Evolutionary conservation across 2,888 invertebrate species (phyloP), one percentile per base, ranked within the genome.

Genomic region (Melanargia galathea): DNA sequence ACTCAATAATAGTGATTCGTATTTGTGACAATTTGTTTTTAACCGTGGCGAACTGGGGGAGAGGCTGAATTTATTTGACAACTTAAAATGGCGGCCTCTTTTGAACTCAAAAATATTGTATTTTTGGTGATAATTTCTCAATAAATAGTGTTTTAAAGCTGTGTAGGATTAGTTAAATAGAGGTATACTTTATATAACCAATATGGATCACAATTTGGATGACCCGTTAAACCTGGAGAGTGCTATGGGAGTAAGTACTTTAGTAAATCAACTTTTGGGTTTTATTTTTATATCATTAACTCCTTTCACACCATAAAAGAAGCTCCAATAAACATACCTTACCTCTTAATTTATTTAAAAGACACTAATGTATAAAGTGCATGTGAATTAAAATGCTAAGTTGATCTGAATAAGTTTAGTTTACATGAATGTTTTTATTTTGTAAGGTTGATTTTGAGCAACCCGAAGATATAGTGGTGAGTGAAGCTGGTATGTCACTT

Each of bases 1-100:
- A 33, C 46, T 67, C 48, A 64, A 63, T 62, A 70, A 58, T 63
- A 69, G 60, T 68, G 67, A 73, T 74, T 65, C 66, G 63, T 70
- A 62, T 66, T 63, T 71, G 54, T 70, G 74, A 71, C 70, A 81
- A 84, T 90, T 90, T 90, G 90, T 90, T 87, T 89, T 88, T 77
- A 89, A 90, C 89, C 83, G 89, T 90, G 89, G 87, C 84, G 81
- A 82, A 71, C 73, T 78, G 78, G 78, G 81, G 80, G 80, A 76
- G 74, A 77, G 77, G 78, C 76, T 59, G 65, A 75, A 70, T 71
- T 68, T 72, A 76, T 88, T 89, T 91, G 91, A 89, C 90, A 89
- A 81, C 79, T 74, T 88, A 90, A 87, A 90, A 92, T 92, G 92
- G 92, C 92, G 92, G 92, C 87, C 85, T 83, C 89, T 80, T 92